Conservation (phyloP, 2,113 vertebrate species). For the Eolophus roseicapilla region DNA sequence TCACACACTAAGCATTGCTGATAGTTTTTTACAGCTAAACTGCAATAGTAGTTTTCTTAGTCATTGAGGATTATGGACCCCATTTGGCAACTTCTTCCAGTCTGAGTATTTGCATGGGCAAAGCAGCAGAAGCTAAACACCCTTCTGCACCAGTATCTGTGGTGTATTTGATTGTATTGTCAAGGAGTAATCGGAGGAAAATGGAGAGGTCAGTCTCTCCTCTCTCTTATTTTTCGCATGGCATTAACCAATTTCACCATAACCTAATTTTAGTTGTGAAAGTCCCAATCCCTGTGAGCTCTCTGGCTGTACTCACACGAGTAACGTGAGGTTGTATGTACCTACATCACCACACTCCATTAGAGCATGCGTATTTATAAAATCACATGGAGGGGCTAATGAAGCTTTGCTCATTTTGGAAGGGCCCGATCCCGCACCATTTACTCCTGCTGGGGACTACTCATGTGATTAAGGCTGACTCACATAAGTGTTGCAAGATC, state of each 20-base stretch:
- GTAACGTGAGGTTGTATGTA: background rate
- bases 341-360: background rate
- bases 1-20: fast-evolving
- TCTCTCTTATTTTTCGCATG: background rate
- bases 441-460: constrained; percentile 8
- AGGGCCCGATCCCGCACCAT: background rate
- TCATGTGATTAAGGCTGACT: constrained; percentile 33
- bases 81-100: background rate
- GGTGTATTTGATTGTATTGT: background rate
- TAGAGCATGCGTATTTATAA: background rate
- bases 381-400: background rate
- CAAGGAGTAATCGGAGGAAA: background rate
- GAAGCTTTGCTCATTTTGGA: constrained; percentile 49
- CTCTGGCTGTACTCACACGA: background rate
- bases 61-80: fast-evolving
- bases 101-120: background rate
- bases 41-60: background rate
- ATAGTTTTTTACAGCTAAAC: background rate
- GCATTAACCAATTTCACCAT: background rate
- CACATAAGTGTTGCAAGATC: constrained; percentile 22
- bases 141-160: background rate
- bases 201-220: background rate
- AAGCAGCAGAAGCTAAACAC: background rate
- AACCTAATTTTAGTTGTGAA: background rate
- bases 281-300: background rate